phyloP scores from a whole-genome alignment of 2,113 vertebrate genomes.

The Romanogobio albipinnatus region DNA sequence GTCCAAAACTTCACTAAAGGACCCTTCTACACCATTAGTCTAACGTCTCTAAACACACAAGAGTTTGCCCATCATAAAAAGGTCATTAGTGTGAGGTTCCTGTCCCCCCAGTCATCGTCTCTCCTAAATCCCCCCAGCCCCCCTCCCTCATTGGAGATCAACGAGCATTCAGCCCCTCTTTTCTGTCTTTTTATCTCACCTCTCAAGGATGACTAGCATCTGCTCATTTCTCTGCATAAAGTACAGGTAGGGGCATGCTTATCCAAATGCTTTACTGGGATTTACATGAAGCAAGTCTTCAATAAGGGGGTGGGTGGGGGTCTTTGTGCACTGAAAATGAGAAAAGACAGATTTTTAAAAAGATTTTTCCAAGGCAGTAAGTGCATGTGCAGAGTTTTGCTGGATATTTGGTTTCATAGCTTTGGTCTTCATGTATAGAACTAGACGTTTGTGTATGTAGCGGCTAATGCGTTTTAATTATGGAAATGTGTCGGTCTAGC shows the following conservation, averaged over 20 bases:
- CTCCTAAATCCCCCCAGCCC: slow-evolving; percentile 39
- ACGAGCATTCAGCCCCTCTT: slow-evolving; percentile 42
- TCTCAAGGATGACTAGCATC: slow-evolving; percentile 73
- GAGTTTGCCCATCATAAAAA: slow-evolving; percentile 57
- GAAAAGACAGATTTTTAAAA: background rate
- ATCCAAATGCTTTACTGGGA: slow-evolving; percentile 2
- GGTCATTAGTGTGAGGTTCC: slow-evolving; percentile 65
- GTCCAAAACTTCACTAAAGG: slow-evolving; percentile 11
- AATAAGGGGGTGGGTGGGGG: background rate
- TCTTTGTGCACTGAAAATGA: background rate
- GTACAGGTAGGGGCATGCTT: slow-evolving; percentile 72
- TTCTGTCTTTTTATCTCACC: slow-evolving; percentile 48
- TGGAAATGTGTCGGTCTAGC: background rate
- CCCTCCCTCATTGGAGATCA: slow-evolving; percentile 42
- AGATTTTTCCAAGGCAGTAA: background rate
- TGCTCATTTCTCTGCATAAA: slow-evolving; percentile 77
- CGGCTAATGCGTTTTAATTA: background rate
- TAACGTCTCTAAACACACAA: background rate
- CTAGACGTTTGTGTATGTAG: background rate
- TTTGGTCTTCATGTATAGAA: slow-evolving; percentile 9
- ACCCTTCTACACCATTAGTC: background rate
- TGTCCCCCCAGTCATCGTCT: slow-evolving; percentile 57
- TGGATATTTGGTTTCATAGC: background rate
- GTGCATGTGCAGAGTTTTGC: background rate
- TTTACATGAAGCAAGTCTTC: slow-evolving; percentile 5